Evolutionary conservation across 2,888 invertebrate genomes (phyloP), one percentile per base, ranked within the genome.

Genomic region (Ophioninae sp.): DNA sequence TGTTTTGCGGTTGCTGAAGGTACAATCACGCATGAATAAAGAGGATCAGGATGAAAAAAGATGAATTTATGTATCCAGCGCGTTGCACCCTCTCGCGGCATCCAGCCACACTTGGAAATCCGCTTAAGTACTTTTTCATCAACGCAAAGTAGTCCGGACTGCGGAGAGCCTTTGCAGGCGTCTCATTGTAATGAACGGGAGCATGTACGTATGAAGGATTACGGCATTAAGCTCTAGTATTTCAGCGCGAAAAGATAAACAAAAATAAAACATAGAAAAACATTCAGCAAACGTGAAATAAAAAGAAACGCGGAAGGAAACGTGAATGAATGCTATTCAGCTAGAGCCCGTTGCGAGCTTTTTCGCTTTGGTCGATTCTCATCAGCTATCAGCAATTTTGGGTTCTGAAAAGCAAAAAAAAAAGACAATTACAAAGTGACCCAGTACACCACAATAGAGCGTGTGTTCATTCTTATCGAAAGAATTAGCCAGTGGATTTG

Each of bases 71-170:
- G 17, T 50, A 50, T 39, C 72, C 61, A 82, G 78, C 73, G 70
- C 39, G 20, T 72, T 67, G 23, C 59, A 41, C 59, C 37, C 56
- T 59, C 30, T 7, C 62, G 62, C 13, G 6, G 6, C 10, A 8
- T 23, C 23, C 23, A 23, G 23, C 17, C 21, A 39, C 73, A 37
- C 37, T 74, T 74, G 67, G 65, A 89, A 90, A 90, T 90, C 89
- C 88, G 90, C 89, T 90, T 89, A 89, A 87, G 86, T 88, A 87
- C 88, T 88, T 90, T 89, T 88, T 87, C 86, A 88, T 87, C 88
- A 88, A 87, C 86, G 86, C 85, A 81, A 77, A 85, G 73, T 76
- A 75, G 73, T 78, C 69, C 50, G 56, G 81, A 64, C 56, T 37
- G 37, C 17, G 56, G 59, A 80, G 64, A 69, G 44, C 23, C 65